phyloP scores from a whole-genome alignment of 2,113 vertebrate species.

The Poeciliopsis retropinna region DNA sequence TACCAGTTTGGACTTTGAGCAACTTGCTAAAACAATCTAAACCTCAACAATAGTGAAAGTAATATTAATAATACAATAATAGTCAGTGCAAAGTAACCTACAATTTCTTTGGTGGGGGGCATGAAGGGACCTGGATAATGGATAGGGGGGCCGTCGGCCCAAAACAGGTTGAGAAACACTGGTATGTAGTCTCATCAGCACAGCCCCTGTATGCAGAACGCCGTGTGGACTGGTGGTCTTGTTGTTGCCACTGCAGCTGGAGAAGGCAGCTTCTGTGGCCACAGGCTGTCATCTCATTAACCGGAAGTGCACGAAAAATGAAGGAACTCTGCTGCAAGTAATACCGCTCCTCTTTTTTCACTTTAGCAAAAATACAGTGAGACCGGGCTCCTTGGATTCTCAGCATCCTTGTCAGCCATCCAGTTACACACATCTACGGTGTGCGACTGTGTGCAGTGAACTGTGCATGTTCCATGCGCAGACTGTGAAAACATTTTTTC shows the following conservation, averaged over 20 bases:
- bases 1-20: too few species aligned
- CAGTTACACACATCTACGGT: constrained; percentile 17
- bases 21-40: too few species aligned
- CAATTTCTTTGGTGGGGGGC: too few species aligned
- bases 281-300: background rate
- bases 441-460: constrained; percentile 24
- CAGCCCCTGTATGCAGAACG: background rate
- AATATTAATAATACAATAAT: too few species aligned
- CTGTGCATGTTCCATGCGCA: constrained; percentile 42
- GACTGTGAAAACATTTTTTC: constrained; percentile 36
- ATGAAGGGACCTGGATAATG: too few species aligned
- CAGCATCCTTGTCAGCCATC: constrained; percentile 12
- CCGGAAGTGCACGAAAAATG: background rate
- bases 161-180: too few species aligned
- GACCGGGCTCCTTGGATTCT: constrained; percentile 13
- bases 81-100: too few species aligned
- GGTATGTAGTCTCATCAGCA: background rate
- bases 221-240: background rate
- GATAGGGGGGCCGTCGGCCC: too few species aligned
- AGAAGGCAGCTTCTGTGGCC: background rate
- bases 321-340: background rate
- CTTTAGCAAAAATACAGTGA: background rate
- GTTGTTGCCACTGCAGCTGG: background rate
- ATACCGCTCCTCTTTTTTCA: background rate
- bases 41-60: too few species aligned